Conservation (phyloP, 2,113 vertebrate genomes). For the Illadopsis cleaveri region DNA sequence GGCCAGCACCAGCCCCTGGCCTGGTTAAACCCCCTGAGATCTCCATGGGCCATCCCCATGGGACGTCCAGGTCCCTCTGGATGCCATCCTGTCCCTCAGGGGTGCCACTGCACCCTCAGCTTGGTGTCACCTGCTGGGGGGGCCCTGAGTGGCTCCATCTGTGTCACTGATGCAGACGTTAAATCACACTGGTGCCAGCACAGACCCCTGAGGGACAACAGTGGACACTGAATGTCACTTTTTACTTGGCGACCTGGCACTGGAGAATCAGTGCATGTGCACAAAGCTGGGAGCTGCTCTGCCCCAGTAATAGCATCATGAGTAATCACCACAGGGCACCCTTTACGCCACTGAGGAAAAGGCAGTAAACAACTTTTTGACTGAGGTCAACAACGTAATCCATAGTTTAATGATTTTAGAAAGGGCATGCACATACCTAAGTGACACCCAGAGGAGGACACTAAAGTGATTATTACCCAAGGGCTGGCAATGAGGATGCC, state of each 20-base stretch:
- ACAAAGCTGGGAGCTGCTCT: not conserved
- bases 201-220: not conserved
- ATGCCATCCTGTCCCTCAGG: not conserved
- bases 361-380: not conserved
- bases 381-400: not conserved
- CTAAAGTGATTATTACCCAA: not conserved
- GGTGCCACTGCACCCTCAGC: not conserved
- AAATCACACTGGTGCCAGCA: not conserved
- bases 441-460: not conserved
- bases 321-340: not conserved
- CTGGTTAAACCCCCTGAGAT: not conserved
- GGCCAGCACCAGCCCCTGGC: not conserved
- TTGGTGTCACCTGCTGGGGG: not conserved
- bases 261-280: accelerated
- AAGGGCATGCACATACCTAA: too few relatives aligned
- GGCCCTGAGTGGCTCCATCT: not conserved
- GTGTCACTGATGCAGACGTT: not conserved
- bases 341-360: not conserved
- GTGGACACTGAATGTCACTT: not conserved
- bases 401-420: not conserved
- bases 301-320: accelerated
- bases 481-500: not conserved
- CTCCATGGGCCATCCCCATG: not conserved
- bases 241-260: accelerated
- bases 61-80: not conserved